Conservation (phyloP, 2,888 invertebrate species). For the Philereme vetulata region DNA sequence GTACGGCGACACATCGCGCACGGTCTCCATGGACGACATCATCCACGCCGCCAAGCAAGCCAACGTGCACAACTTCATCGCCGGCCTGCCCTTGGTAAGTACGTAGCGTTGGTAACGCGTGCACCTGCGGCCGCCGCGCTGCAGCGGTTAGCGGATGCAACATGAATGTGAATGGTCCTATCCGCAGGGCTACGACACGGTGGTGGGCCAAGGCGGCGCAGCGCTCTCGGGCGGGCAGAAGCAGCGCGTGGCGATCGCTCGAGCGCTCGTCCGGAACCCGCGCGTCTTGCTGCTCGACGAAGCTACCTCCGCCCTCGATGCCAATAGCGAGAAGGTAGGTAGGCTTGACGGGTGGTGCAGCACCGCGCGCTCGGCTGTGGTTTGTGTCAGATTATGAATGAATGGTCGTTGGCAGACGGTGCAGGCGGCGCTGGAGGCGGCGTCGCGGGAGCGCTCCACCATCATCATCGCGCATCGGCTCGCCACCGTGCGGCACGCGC, state of each 20-base stretch:
- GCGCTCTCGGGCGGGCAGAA: conserved; percentile 90
- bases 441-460: conserved; percentile 89
- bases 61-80: conserved; percentile 90
- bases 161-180: too few relatives aligned
- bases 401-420: conserved; percentile 80
- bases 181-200: conserved; percentile 86
- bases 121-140: too few relatives aligned
- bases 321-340: conserved; percentile 86
- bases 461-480: conserved; percentile 94
- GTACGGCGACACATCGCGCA: conserved; percentile 89
- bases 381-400: neutral
- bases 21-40: conserved; percentile 86
- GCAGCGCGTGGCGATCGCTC: conserved; percentile 89
- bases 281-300: conserved; percentile 86
- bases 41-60: conserved; percentile 88
- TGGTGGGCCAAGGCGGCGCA: conserved; percentile 85
- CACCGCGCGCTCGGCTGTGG: neutral
- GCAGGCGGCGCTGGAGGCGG: conserved; percentile 91
- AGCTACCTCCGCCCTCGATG: conserved; percentile 88
- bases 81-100: conserved; percentile 86
- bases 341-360: neutral
- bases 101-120: too few relatives aligned
- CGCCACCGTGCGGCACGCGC: conserved; percentile 91
- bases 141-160: too few relatives aligned
- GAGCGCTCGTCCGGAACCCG: conserved; percentile 86